These are phyloP conservation scores for Piliocolobus tephrosceles DNA, from an alignment of 2,113 vertebrate genomes.

Conservation along the genomic window DNA sequence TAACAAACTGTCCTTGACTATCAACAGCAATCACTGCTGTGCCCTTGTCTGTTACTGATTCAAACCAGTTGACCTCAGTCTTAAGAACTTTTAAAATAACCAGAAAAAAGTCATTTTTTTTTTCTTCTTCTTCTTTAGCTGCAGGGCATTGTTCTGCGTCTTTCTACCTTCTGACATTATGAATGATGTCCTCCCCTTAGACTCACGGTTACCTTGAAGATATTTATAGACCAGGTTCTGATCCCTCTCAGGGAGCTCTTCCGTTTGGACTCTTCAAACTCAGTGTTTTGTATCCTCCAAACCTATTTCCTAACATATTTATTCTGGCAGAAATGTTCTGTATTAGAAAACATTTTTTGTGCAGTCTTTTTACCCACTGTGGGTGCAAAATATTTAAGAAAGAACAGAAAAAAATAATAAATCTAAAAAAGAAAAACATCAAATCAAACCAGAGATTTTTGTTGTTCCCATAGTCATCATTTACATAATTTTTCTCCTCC, in stretches of 20 bases:
- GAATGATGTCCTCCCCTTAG: constrained; percentile 77
- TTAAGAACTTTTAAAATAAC: constrained; percentile 78
- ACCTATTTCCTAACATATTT: constrained; percentile 42
- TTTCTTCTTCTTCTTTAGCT: constrained; percentile 67
- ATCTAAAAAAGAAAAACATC: background rate
- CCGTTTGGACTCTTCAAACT: constrained; percentile 54
- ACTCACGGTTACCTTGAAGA: constrained; percentile 71
- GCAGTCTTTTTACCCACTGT: background rate
- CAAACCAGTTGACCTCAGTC: constrained; percentile 68
- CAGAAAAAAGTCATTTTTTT: constrained; percentile 47
- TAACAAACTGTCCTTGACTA: constrained; percentile 4
- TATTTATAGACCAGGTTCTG: constrained; percentile 70
- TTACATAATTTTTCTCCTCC: background rate
- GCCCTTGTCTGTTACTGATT: constrained; percentile 49
- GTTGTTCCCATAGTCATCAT: background rate
- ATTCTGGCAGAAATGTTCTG: constrained; percentile 12
- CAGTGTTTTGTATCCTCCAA: constrained; percentile 33
- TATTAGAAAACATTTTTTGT: background rate
- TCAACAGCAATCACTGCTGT: constrained; percentile 37
- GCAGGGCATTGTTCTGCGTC: constrained; percentile 60
- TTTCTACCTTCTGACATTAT: constrained; percentile 63
- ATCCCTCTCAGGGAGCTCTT: constrained; percentile 49
- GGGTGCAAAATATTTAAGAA: background rate
- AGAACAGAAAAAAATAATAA: background rate
- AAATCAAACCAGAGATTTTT: background rate